A percentile compares a stretch with the other conserved stretches of the same genome.
phyloP scores from a whole-genome alignment of 2,797 vertebrate genomes.

The Dermochelys coriacea region DNA sequence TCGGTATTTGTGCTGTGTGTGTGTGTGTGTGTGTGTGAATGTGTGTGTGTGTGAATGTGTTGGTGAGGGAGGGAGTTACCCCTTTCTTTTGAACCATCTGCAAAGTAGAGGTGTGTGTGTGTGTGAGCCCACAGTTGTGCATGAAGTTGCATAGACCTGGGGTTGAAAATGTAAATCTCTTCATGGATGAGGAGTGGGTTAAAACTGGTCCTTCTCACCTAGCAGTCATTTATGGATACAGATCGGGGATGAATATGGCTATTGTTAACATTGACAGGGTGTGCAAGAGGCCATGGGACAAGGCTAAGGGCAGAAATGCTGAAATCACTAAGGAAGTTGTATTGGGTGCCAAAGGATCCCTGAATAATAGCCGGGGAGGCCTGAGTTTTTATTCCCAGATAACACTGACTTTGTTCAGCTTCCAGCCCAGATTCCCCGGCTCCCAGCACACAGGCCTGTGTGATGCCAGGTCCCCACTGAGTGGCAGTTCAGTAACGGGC shows the following conservation, averaged over 20 bases:
- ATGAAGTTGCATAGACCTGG: not conserved
- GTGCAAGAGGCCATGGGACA: not conserved
- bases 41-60: not conserved
- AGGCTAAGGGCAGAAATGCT: not conserved
- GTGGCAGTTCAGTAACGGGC: not conserved
- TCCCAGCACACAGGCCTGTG: not conserved
- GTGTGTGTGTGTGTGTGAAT: not conserved
- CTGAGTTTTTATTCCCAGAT: constrained; percentile 33
- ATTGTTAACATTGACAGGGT: rapidly evolving
- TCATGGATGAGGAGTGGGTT: not conserved
- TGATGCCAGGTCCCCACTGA: not conserved
- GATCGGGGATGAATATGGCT: not conserved
- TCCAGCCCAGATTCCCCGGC: constrained; percentile 22
- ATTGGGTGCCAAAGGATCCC: constrained; percentile 11
- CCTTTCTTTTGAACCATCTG: not conserved
- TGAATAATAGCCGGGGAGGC: not conserved
- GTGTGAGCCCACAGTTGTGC: not conserved
- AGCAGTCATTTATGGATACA: not conserved
- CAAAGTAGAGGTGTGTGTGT: not conserved
- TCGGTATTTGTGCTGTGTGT: not conserved
- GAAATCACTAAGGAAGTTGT: constrained; percentile 36
- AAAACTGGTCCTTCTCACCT: not conserved
- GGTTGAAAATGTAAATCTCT: not conserved
- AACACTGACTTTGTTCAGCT: constrained; percentile 55
- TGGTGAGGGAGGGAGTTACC: not conserved